Base-by-base conservation (phyloP, 2,113 vertebrate genomes). In the Lethenteron reissneri region DNA sequence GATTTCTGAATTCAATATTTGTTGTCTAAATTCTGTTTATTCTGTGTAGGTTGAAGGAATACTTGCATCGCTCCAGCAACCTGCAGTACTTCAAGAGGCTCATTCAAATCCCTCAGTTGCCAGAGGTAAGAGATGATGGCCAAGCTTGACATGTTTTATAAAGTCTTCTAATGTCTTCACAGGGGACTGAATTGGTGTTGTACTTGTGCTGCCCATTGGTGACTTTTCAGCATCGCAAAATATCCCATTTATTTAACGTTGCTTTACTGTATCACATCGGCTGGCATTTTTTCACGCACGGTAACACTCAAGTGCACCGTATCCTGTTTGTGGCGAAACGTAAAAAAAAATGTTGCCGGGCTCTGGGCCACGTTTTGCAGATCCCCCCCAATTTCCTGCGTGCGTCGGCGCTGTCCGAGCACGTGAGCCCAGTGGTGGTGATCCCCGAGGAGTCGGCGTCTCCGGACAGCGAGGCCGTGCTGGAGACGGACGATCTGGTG, bases 71-170 rank as follows among this genome's bases (percentile, higher is more conserved):
- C 77, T 86, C 92, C 4, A 84, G 92, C 0, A 92, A 99, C 79
- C 94, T 99, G 91, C 70, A 88, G 70, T 99, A 86, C 77, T 99
- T 99, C 79, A 97, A 97, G 80, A 82, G 92, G 14, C 87, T 99
- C 76, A 96, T 99, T 79, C 94, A 99, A 84, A 95, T 99, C 71
- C 92, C 94, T 3, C 83, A 83, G 74, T 83, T 99, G 75, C 92
- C 94, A 0, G 94, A 95, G 81, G 92, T 96, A 81, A 0, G 41
- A 41, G 41, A 41, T 41, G 41, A 41, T 41, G 41, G 41, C 41
- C 41, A 41, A 41, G 41, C 41, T 41, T 41, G 41, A 41, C 5
- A 6, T 41, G 41, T 41, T 41, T 41, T 41, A 41, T 1, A 41
- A 41, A 41, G 41, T 41, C 41, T 41, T 41, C 41, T 5, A 41